These are phyloP conservation scores for Scomber japonicus DNA, from an alignment of 2,113 vertebrate genomes.

Conservation along the genomic window DNA sequence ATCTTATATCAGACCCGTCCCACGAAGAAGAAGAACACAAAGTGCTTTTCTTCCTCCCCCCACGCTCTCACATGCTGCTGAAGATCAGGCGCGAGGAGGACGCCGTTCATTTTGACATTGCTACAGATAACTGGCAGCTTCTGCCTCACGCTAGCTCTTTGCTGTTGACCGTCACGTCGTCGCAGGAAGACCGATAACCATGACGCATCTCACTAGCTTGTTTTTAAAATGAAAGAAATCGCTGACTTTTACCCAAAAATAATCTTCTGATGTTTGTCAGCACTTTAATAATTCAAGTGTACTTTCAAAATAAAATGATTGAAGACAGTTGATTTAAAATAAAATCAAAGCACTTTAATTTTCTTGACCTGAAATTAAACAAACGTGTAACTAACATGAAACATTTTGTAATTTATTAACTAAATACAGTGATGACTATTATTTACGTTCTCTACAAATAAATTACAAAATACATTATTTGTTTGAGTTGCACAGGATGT, in stretches of 20 bases:
- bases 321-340: conserved; percentile 32
- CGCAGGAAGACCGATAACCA: conserved; percentile 12
- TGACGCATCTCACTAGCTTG: background rate
- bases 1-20: conserved; percentile 73
- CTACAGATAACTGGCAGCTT: conserved; percentile 88
- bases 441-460: background rate
- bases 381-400: conserved; percentile 19
- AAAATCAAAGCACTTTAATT: conserved; percentile 50
- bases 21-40: conserved; percentile 61
- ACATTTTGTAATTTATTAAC: conserved; percentile 20
- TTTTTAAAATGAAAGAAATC: conserved; percentile 29
- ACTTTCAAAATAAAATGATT: background rate
- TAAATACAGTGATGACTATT: background rate
- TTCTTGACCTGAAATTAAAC: conserved; percentile 41
- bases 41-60: conserved; percentile 86
- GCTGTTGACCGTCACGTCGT: conserved; percentile 74
- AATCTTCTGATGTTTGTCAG: background rate
- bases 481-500: background rate
- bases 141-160: conserved; percentile 85
- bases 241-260: conserved; percentile 48
- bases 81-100: conserved; percentile 74
- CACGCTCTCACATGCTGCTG: conserved; percentile 85
- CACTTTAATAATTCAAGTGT: conserved; percentile 8
- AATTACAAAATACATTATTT: background rate
- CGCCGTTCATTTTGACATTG: conserved; percentile 79